These are phyloP conservation scores for Nephila pilipes DNA, from an alignment of 1,140 invertebrate genomes.

Conservation along the genomic window DNA sequence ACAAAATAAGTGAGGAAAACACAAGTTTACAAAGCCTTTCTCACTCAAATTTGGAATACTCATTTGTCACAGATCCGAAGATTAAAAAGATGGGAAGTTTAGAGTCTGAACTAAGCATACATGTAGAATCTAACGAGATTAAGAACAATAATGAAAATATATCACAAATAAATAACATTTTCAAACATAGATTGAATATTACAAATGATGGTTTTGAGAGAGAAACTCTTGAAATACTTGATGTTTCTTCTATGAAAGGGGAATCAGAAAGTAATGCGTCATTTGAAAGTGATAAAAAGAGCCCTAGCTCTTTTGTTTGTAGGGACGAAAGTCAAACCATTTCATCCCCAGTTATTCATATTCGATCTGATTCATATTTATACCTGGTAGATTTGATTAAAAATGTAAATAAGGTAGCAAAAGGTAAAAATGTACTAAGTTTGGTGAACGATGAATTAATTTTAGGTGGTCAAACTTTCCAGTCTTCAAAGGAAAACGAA, in stretches of 20 bases:
- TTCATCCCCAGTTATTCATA: not conserved
- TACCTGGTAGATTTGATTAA: not conserved
- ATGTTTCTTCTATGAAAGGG: not conserved
- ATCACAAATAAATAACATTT: not conserved
- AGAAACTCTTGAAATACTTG: not conserved
- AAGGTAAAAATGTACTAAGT: not conserved
- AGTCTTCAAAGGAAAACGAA: not conserved
- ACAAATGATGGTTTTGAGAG: not conserved
- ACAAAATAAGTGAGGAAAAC: not conserved
- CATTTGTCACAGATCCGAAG: not conserved
- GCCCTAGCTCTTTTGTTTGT: not conserved
- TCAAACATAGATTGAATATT: not conserved
- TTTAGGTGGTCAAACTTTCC: not conserved
- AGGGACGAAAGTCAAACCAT: not conserved
- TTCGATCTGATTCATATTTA: not conserved
- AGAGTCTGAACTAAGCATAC: not conserved
- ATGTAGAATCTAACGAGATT: not conserved
- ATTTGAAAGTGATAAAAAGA: not conserved
- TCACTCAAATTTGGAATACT: not conserved
- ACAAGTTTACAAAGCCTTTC: not conserved
- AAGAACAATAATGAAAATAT: not conserved
- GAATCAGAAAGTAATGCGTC: not conserved
- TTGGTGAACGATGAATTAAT: not conserved
- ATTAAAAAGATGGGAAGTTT: not conserved
- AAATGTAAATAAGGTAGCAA: not conserved